A percentile compares a stretch with the other conserved stretches of the same genome.
phyloP scores from a whole-genome alignment of 2,113 vertebrate species.

The Platycercus adscitus region DNA sequence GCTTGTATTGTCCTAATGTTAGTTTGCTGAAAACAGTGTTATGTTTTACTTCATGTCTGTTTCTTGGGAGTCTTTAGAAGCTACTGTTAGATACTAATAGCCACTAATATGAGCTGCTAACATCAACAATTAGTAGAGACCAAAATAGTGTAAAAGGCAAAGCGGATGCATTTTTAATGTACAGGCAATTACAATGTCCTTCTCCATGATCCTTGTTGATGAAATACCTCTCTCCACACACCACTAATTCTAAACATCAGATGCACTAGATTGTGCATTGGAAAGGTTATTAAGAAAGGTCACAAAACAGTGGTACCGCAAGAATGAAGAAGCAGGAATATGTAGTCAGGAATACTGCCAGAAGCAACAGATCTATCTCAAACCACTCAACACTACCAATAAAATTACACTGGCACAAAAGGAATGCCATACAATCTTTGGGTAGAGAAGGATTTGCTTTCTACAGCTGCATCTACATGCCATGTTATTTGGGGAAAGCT shows the following conservation, averaged over 20 bases:
- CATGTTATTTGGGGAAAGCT: not conserved
- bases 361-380: not conserved
- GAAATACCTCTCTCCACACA: not conserved
- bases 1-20: not conserved
- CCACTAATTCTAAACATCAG: not conserved
- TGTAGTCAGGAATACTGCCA: not conserved
- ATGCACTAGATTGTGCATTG: not conserved
- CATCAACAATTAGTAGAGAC: not conserved
- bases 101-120: not conserved
- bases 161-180: not conserved
- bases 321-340: not conserved
- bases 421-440: not conserved
- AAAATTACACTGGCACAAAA: not conserved
- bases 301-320: not conserved
- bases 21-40: not conserved
- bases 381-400: not conserved
- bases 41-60: not conserved
- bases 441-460: not conserved
- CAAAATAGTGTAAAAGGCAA: not conserved
- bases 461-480: not conserved
- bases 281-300: not conserved
- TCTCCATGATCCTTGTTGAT: not conserved
- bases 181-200: not conserved
- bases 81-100: not conserved
- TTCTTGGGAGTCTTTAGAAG: not conserved